These are phyloP conservation scores for Brachyhypopomus gauderio DNA, from an alignment of 2,113 vertebrate genomes.

Conservation along the genomic window DNA sequence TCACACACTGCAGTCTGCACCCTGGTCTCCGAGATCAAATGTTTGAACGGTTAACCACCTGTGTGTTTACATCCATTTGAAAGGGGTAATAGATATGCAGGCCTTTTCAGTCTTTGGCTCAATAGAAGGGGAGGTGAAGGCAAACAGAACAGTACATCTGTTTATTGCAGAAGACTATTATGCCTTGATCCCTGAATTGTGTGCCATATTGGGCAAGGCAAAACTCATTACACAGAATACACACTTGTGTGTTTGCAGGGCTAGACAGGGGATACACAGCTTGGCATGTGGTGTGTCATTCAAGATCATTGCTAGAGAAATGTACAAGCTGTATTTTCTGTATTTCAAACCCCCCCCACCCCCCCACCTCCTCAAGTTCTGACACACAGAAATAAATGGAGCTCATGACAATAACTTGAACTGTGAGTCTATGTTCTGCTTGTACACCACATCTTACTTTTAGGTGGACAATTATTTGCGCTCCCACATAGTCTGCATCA, in stretches of 20 bases:
- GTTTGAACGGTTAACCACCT: slow-evolving; percentile 4
- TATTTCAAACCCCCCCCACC: background rate
- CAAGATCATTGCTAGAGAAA: background rate
- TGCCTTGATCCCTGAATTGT: background rate
- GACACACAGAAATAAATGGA: background rate
- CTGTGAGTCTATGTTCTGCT: background rate
- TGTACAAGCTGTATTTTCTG: background rate
- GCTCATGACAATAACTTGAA: background rate
- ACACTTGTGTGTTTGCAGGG: slow-evolving; percentile 31
- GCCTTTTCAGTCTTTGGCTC: slow-evolving; percentile 15
- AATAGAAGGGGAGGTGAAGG: slow-evolving; percentile 19
- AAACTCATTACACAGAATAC: slow-evolving; percentile 16
- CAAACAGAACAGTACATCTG: slow-evolving; percentile 24
- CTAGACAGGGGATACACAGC: slow-evolving; percentile 14
- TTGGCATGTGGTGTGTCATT: background rate
- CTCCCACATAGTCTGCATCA: background rate
- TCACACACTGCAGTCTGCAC: background rate
- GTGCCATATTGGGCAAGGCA: slow-evolving; percentile 14
- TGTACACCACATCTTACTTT: too few relatives aligned
- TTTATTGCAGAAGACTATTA: slow-evolving; percentile 17
- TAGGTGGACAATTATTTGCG: background rate
- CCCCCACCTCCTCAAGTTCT: background rate
- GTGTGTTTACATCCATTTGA: slow-evolving; percentile 31
- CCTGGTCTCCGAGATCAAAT: background rate
- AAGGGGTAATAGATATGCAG: slow-evolving; percentile 32